Percentiles rank a stretch among this genome's conserved stretches.
These are phyloP conservation scores for Ciconia boyciana DNA, from an alignment of 2,113 vertebrate species.

Conservation along the genomic window DNA sequence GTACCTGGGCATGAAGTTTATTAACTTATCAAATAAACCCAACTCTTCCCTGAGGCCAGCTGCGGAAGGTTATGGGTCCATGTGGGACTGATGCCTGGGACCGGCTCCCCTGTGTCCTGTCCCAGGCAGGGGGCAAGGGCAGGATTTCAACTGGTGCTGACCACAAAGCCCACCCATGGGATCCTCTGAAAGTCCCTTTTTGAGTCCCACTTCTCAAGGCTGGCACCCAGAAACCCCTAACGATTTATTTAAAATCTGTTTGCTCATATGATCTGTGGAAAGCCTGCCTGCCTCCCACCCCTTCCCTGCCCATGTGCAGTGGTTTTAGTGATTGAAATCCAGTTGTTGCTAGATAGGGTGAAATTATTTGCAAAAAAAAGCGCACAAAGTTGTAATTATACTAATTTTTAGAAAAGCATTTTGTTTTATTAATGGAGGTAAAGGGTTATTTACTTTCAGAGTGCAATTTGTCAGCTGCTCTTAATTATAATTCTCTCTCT, in stretches of 20 bases:
- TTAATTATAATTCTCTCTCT: neutral
- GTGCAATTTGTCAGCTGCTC: slow-evolving; percentile 33
- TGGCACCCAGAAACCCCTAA: too few relatives aligned
- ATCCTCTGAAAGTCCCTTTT: neutral
- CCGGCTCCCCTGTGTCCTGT: rapidly evolving
- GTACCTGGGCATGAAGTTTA: neutral
- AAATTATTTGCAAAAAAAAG: neutral
- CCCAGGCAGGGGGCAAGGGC: neutral
- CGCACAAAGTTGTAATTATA: neutral
- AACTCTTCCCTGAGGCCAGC: neutral
- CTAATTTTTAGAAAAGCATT: neutral
- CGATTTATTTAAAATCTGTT: neutral
- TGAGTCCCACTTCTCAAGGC: rapidly evolving
- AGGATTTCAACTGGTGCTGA: neutral
- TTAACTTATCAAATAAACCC: neutral
- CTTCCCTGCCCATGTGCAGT: neutral
- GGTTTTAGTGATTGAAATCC: neutral
- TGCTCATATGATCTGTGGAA: neutral
- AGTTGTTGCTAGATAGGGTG: neutral
- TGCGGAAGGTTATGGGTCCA: rapidly evolving
- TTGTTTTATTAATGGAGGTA: neutral
- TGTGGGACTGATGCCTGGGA: neutral
- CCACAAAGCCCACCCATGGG: neutral
- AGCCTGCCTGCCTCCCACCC: neutral
- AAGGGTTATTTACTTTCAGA: neutral